phyloP scores from a whole-genome alignment of 2,888 invertebrate species.

The Diabrotica balteata region DNA sequence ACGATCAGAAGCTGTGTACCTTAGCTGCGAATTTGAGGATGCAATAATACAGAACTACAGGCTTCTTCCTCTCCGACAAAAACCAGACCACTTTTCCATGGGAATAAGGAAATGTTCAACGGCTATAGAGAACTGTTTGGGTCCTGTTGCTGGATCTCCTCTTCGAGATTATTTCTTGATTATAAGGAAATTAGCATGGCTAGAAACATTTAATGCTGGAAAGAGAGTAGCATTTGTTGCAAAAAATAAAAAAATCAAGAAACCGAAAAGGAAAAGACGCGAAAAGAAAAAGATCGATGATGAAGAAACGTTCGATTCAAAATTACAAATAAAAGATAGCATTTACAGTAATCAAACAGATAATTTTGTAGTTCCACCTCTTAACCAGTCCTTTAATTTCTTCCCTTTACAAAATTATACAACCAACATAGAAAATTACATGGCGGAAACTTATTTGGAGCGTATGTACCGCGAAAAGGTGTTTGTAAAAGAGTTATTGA shows the following conservation, averaged over 20 bases:
- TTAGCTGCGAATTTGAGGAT: slow-evolving; percentile 57
- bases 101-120: slow-evolving; percentile 46
- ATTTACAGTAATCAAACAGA: slow-evolving; percentile 50
- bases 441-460: slow-evolving; percentile 60
- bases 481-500: slow-evolving; percentile 55
- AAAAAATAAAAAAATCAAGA: slow-evolving; percentile 13
- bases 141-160: slow-evolving; percentile 55
- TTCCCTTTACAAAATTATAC: slow-evolving; percentile 57
- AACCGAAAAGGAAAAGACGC: slow-evolving; percentile 29
- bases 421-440: slow-evolving; percentile 56
- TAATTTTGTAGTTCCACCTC: slow-evolving; percentile 49
- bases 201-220: slow-evolving; percentile 48
- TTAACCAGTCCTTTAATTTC: slow-evolving; percentile 47
- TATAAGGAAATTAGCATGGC: slow-evolving; percentile 57
- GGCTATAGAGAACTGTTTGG: slow-evolving; percentile 58
- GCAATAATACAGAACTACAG: slow-evolving; percentile 54
- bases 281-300: not conserved
- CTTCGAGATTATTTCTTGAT: slow-evolving; percentile 57
- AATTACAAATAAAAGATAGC: slow-evolving; percentile 46
- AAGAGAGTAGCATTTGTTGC: slow-evolving; percentile 50
- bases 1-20: slow-evolving; percentile 54
- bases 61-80: slow-evolving; percentile 50
- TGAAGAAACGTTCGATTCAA: not conserved
- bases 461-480: slow-evolving; percentile 59
- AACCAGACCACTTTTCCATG: slow-evolving; percentile 56